These are phyloP conservation scores for Acanthisitta chloris DNA, from an alignment of 2,113 vertebrate species.

Conservation along the genomic window DNA sequence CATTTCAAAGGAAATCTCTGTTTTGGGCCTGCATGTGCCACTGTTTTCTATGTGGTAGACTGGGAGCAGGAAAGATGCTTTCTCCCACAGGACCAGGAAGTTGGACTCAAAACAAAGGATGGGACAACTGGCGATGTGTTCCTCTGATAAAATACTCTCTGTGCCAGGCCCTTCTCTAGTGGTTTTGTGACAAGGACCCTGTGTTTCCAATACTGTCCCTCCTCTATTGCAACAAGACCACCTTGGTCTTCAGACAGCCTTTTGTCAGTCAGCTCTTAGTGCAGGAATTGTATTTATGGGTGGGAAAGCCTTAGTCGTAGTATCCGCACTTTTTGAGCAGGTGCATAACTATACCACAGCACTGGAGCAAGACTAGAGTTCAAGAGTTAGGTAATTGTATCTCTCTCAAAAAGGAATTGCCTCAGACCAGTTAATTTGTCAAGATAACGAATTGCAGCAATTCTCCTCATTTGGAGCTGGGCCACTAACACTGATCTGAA, in stretches of 20 bases:
- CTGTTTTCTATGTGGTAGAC: rapidly evolving
- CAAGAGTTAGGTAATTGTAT: constrained; percentile 52
- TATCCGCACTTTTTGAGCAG: background rate
- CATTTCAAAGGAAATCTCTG: background rate
- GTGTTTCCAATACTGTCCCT: background rate
- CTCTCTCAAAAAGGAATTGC: constrained; percentile 60
- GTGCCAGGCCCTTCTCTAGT: background rate
- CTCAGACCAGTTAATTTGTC: constrained; percentile 65
- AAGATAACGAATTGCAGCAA: constrained; percentile 63
- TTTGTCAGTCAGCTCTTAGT: background rate
- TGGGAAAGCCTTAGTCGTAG: background rate
- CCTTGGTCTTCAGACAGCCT: background rate
- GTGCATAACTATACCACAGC: background rate
- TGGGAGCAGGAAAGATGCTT: background rate
- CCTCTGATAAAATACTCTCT: background rate
- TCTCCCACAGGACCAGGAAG: background rate
- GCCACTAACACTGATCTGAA: constrained; percentile 62
- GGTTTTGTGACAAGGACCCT: background rate
- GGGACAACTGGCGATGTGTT: background rate
- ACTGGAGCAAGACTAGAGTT: constrained; percentile 29
- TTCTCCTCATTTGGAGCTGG: constrained; percentile 46
- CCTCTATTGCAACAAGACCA: background rate
- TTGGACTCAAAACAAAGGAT: background rate
- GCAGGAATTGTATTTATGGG: background rate
- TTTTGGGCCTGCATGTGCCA: background rate